A percentile compares a stretch with the other conserved stretches of the same genome.
These are phyloP conservation scores for Cerastis rubricosa DNA, from an alignment of 2,888 invertebrate genomes.

Conservation along the genomic window DNA sequence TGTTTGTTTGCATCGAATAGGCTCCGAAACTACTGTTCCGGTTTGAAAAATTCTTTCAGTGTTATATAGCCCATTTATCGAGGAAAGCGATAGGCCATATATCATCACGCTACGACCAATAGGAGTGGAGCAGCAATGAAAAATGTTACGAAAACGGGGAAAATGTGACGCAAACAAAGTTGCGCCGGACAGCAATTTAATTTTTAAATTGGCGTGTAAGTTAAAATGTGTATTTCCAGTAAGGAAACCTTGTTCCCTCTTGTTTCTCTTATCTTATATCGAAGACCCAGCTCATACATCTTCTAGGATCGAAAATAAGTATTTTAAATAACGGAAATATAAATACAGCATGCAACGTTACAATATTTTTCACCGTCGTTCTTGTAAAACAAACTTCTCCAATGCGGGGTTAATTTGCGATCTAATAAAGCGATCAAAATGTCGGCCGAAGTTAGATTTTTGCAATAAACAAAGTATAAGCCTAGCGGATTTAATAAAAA, in stretches of 20 bases:
- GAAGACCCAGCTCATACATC: constrained; percentile 23
- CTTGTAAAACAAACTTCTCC: constrained; percentile 30
- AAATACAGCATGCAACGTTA: constrained; percentile 31
- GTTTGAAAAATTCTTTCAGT: too few species aligned
- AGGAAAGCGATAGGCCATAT: too few species aligned
- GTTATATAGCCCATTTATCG: too few species aligned
- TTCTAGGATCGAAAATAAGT: constrained; percentile 23
- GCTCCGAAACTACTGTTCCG: too few species aligned
- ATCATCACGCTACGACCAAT: too few species aligned
- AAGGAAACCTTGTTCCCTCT: background rate
- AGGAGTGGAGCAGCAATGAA: too few species aligned
- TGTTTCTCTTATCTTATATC: constrained; percentile 8
- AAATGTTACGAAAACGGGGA: too few species aligned
- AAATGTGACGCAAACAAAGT: too few species aligned
- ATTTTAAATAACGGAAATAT: constrained; percentile 33
- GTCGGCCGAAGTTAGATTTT: constrained; percentile 32
- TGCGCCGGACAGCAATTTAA: too few species aligned
- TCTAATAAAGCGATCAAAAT: constrained; percentile 48
- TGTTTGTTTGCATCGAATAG: too few species aligned
- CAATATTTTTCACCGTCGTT: constrained; percentile 45
- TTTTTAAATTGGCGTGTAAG: background rate
- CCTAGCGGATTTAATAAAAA: constrained; percentile 54
- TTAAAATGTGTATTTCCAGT: background rate
- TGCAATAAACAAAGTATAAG: constrained; percentile 46
- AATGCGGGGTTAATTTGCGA: constrained; percentile 41